phyloP scores from a whole-genome alignment of 2,797 vertebrate genomes.

The Bovichtus diacanthus region DNA sequence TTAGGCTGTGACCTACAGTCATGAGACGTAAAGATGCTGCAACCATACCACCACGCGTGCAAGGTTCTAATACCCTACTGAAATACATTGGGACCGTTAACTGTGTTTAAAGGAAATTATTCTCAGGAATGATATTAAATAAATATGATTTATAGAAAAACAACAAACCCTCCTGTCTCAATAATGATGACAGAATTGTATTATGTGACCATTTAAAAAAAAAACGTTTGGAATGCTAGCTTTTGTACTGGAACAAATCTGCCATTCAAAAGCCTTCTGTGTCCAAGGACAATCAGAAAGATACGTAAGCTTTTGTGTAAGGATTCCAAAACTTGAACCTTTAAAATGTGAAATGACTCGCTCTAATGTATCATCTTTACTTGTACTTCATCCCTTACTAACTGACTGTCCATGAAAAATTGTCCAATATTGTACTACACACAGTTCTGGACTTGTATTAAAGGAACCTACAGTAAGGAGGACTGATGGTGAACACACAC shows the following conservation, averaged over 20 bases:
- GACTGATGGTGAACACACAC: slow-evolving; percentile 7
- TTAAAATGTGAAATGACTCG: slow-evolving; percentile 24
- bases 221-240: neutral
- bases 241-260: slow-evolving; percentile 6
- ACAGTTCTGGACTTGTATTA: slow-evolving; percentile 6
- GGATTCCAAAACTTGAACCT: slow-evolving; percentile 11
- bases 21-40: slow-evolving; percentile 18
- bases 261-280: neutral
- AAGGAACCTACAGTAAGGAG: slow-evolving; percentile 13
- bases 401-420: slow-evolving; percentile 36
- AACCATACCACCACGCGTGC: neutral
- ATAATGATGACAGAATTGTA: neutral
- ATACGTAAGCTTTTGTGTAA: neutral
- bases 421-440: slow-evolving; percentile 28
- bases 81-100: neutral
- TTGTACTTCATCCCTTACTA: slow-evolving; percentile 29
- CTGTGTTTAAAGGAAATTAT: neutral
- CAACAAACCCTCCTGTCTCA: neutral
- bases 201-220: neutral
- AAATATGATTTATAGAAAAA: neutral
- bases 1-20: neutral
- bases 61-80: neutral
- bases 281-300: slow-evolving; percentile 10
- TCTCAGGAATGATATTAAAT: neutral
- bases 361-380: slow-evolving; percentile 36